Evolutionary conservation across 2,113 vertebrate genomes (phyloP), one percentile per base, ranked within the genome.

Genomic region (Callocephalon fimbriatum): DNA sequence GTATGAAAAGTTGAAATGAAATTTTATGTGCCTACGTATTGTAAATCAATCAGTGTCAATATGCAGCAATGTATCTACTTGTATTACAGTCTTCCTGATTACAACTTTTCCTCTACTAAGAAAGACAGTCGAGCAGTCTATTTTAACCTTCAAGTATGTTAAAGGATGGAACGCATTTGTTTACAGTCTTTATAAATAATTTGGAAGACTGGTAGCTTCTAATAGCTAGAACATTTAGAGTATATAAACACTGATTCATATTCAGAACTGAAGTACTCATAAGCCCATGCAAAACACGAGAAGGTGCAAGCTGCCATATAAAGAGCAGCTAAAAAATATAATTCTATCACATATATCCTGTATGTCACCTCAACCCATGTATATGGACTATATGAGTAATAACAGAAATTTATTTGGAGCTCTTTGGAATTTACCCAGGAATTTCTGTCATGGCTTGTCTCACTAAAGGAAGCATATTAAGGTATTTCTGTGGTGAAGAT

Each of bases 331-430:
- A 38, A 89, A 66, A 22, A 4, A 0, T 32, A 70, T n/a, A 56
- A 18, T 21, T 92, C 37, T 88, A 56, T 82, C 84, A 44, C 32
- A 74, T 80, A 66, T 82, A 95, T 66, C 76, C 90, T 91, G 94
- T 58, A 86, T 35, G 74, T 93, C 67, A 81, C 56, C 62, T 95
- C 75, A 88, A 81, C 53, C 74, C 72, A 92, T 61, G n/a, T 68
- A 59, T 59, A 85, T 26, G 67, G 17, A 40, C 88, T 53, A 73
- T 7, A 59, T 12, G 7, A 50, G 38, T 67, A 56, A 59, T 67
- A 73, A 97, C 12, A 70, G 94, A 93, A 90, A 47, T 16, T 47
- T 27, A 67, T 56, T 77, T 37, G 38, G 80, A 89, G 79, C 70
- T 61, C 76, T 79, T 61, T 75, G 74, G 48, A 96, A 90, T 89